These are phyloP conservation scores for Agonopterix arenella DNA, from an alignment of 2,888 invertebrate genomes.

Conservation along the genomic window DNA sequence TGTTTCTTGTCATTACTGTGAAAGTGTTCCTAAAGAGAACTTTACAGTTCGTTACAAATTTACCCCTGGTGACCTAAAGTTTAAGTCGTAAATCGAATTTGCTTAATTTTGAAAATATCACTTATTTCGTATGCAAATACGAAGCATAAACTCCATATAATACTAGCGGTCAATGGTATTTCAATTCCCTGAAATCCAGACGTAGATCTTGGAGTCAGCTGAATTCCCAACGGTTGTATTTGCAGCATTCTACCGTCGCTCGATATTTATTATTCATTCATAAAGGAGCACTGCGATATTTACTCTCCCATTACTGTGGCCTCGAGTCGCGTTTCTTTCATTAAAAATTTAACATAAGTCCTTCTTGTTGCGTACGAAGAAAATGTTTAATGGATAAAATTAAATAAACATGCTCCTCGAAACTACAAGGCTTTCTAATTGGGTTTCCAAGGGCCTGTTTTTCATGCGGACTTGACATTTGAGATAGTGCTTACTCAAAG, in stretches of 20 bases:
- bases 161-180: conserved; percentile 1
- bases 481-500: too few relatives aligned
- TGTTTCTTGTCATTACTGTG: too few relatives aligned
- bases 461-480: too few relatives aligned
- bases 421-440: conserved; percentile 14
- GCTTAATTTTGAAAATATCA: background rate
- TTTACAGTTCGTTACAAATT: too few relatives aligned
- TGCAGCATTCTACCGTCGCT: conserved; percentile 40
- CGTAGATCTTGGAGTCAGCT: conserved; percentile 14
- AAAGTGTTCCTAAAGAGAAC: too few relatives aligned
- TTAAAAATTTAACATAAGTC: conserved; percentile 59
- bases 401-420: conserved; percentile 26
- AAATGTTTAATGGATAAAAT: conserved; percentile 32
- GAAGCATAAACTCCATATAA: too few relatives aligned
- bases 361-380: conserved; percentile 27
- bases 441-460: conserved; percentile 1
- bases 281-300: conserved; percentile 64
- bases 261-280: conserved; percentile 66
- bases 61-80: background rate
- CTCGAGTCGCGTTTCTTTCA: conserved; percentile 56
- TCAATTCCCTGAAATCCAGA: conserved; percentile 10
- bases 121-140: too few relatives aligned
- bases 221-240: conserved; percentile 38
- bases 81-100: background rate
- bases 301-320: conserved; percentile 64